Evolutionary conservation across 1,140 invertebrate species (phyloP).

Genomic region (Drosophila sulfurigaster): DNA sequence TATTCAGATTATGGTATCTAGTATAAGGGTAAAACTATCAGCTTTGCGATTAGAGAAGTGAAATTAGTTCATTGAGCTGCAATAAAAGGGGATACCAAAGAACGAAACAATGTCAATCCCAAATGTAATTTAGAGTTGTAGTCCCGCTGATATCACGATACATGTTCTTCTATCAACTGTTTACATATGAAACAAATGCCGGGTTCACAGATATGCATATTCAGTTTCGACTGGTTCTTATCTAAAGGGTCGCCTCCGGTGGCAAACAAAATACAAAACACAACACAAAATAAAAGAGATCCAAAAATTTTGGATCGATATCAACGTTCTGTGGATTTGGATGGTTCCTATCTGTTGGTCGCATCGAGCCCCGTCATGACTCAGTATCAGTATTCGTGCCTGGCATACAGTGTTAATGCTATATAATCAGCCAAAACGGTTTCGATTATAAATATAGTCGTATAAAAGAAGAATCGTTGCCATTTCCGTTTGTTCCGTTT

Average conservation of each 20-base stretch:
- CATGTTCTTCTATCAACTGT: background rate
- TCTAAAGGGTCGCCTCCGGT: constrained; percentile 15
- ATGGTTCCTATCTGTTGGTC: constrained; percentile 16
- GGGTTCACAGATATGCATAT: constrained; percentile 17
- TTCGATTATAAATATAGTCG: constrained; percentile 5
- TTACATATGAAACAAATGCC: background rate
- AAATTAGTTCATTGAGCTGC: too few species aligned
- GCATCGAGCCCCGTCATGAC: constrained; percentile 13
- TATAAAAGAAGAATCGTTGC: constrained; percentile 11
- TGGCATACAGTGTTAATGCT: constrained; percentile 9
- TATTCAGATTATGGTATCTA: too few species aligned
- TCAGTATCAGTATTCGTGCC: constrained; percentile 14
- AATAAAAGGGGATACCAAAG: too few species aligned
- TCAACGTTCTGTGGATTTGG: constrained; percentile 1
- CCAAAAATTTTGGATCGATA: constrained; percentile 44
- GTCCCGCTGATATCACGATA: background rate
- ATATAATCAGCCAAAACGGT: constrained; percentile 1
- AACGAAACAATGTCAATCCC: too few species aligned
- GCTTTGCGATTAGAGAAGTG: too few species aligned
- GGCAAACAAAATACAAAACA: constrained; percentile 22
- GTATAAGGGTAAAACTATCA: too few species aligned
- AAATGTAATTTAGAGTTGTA: too few species aligned
- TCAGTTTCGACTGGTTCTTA: constrained; percentile 7
- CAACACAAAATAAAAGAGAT: constrained; percentile 11
- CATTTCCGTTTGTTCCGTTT: constrained; percentile 37